These are phyloP conservation scores for Thermophis baileyi DNA, from an alignment of 2,113 vertebrate genomes.

Conservation along the genomic window DNA sequence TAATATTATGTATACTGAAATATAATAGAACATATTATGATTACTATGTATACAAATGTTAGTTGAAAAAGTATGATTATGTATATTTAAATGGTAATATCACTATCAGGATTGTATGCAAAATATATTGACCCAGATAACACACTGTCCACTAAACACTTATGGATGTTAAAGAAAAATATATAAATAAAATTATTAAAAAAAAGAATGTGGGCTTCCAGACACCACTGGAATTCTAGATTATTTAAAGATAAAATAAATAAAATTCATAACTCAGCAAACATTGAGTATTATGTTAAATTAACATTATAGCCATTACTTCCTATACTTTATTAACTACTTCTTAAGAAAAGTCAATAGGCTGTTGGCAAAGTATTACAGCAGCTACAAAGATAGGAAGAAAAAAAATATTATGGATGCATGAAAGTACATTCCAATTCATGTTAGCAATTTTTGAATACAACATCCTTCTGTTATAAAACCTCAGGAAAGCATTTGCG, in stretches of 20 bases:
- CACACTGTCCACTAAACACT: too few relatives aligned
- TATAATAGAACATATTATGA: too few relatives aligned
- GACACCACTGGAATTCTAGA: not conserved
- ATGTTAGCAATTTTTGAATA: not conserved
- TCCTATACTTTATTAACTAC: not conserved
- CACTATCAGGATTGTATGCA: too few relatives aligned
- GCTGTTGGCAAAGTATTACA: not conserved
- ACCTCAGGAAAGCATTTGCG: not conserved
- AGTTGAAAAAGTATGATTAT: too few relatives aligned
- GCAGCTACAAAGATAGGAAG: not conserved
- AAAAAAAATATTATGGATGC: not conserved
- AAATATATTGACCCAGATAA: too few relatives aligned
- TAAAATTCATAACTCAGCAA: not conserved
- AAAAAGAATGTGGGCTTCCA: not conserved
- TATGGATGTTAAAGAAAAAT: too few relatives aligned
- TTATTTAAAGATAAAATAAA: not conserved
- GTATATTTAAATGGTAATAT: too few relatives aligned
- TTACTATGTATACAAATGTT: too few relatives aligned
- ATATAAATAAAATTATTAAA: too few relatives aligned
- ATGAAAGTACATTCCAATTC: not conserved
- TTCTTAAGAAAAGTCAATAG: not conserved
- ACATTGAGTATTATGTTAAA: too few relatives aligned
- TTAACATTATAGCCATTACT: not conserved
- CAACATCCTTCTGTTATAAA: not conserved
- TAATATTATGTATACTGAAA: too few relatives aligned